Conservation (phyloP, 2,888 invertebrate genomes). For the Cetonia aurata region DNA sequence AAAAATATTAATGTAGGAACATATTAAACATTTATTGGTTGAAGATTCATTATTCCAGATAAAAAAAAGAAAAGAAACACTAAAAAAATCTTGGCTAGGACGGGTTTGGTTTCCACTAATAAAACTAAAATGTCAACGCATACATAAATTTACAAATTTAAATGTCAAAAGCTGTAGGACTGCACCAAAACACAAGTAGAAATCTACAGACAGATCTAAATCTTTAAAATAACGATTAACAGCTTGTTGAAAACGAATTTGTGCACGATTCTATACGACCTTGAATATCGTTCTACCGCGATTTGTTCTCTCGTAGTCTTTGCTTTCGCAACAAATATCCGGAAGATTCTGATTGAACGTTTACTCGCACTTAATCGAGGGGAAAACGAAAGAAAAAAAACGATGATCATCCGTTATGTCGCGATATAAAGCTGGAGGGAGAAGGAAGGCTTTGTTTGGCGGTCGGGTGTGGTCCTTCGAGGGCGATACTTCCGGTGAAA, state of each 20-base stretch:
- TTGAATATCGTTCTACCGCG: not conserved
- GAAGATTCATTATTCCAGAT: too few species aligned
- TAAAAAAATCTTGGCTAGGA: too few species aligned
- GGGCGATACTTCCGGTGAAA: constrained; percentile 39
- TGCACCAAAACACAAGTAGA: not conserved
- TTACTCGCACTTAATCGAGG: not conserved
- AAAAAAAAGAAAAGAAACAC: too few species aligned
- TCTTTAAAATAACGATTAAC: too few species aligned
- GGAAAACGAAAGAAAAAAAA: not conserved
- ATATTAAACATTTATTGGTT: too few species aligned
- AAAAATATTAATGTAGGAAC: too few species aligned
- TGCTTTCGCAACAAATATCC: constrained; percentile 2
- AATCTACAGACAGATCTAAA: not conserved
- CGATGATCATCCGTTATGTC: not conserved
- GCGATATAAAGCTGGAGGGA: not conserved
- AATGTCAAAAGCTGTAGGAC: constrained; percentile 13
- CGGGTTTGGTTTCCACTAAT: constrained; percentile 12
- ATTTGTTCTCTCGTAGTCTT: not conserved
- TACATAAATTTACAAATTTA: constrained; percentile 19
- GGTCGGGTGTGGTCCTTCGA: constrained; percentile 26
- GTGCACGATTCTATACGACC: not conserved
- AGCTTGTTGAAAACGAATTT: too few species aligned
- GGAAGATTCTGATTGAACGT: not conserved
- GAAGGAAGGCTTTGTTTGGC: constrained; percentile 12
- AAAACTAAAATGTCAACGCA: constrained; percentile 28